Conservation (phyloP, 2,113 vertebrate genomes). For the Centropus unirufus region DNA sequence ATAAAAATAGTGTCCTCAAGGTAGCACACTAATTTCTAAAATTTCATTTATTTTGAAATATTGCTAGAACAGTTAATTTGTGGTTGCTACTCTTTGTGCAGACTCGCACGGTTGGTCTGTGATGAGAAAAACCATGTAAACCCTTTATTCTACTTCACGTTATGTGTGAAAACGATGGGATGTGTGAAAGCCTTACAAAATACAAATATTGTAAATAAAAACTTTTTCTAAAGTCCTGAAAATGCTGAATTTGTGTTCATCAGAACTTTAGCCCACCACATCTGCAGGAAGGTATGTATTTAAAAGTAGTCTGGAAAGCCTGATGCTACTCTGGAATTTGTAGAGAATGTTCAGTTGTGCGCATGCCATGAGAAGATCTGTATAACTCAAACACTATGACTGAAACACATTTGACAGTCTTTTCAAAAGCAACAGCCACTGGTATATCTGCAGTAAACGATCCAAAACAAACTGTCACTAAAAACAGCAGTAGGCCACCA, state of each 20-base stretch:
- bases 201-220: background rate
- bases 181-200: background rate
- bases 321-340: background rate
- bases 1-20: background rate
- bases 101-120: background rate
- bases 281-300: background rate
- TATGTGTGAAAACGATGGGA: background rate
- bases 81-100: background rate
- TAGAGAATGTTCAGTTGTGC: constrained; percentile 5
- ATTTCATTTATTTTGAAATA: background rate
- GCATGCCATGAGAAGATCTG: constrained; percentile 5
- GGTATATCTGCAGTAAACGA: constrained; percentile 55
- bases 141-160: background rate
- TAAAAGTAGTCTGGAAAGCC: background rate
- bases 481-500: constrained; percentile 59
- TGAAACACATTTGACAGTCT: constrained; percentile 53
- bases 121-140: background rate
- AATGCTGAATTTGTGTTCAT: background rate
- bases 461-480: constrained; percentile 67
- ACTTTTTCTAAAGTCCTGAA: background rate
- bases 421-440: constrained; percentile 50
- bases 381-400: constrained; percentile 30
- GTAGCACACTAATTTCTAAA: background rate
- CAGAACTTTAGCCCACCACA: background rate
- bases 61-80: background rate